A percentile compares a stretch with the other conserved stretches of the same genome.
phyloP scores from a whole-genome alignment of 30 jellyfish, hydroid and myxozoan genomes.

The Pseudorhiza aurosa region DNA sequence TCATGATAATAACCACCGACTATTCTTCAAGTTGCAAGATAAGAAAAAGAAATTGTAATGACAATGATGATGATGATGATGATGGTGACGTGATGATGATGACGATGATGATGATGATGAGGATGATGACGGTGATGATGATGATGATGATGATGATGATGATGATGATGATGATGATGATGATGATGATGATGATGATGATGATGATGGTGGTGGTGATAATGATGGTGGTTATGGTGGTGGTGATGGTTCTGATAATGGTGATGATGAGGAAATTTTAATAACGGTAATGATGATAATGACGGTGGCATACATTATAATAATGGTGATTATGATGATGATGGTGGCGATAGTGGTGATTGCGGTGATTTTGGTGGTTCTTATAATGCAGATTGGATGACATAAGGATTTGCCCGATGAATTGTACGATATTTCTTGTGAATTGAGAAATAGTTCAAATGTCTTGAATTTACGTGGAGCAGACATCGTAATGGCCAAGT shows the following conservation, averaged over 20 bases:
- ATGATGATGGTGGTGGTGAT: background rate
- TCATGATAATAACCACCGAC: too few species aligned
- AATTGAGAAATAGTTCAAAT: too few species aligned
- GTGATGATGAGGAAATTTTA: background rate
- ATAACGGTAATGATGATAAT: background rate
- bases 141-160: background rate
- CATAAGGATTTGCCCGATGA: too few species aligned
- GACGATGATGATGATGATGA: background rate
- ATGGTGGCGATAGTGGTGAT: background rate
- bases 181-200: background rate
- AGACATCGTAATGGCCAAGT: constrained; percentile 68
- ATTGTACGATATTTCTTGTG: too few species aligned
- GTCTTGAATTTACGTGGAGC: constrained; percentile 59
- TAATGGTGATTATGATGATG: background rate
- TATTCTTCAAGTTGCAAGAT: too few species aligned
- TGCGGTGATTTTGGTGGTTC: too few species aligned
- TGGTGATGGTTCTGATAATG: background rate
- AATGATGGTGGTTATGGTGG: background rate
- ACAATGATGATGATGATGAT: background rate
- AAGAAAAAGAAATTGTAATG: too few species aligned
- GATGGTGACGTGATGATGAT: background rate
- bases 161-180: background rate
- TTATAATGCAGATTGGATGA: too few species aligned
- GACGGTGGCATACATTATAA: too few species aligned
- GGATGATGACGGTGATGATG: background rate